Percentiles rank a stretch among this genome's conserved stretches.
Conservation (phyloP, 2,888 invertebrate genomes). For the Cryptosula pallasiana region DNA sequence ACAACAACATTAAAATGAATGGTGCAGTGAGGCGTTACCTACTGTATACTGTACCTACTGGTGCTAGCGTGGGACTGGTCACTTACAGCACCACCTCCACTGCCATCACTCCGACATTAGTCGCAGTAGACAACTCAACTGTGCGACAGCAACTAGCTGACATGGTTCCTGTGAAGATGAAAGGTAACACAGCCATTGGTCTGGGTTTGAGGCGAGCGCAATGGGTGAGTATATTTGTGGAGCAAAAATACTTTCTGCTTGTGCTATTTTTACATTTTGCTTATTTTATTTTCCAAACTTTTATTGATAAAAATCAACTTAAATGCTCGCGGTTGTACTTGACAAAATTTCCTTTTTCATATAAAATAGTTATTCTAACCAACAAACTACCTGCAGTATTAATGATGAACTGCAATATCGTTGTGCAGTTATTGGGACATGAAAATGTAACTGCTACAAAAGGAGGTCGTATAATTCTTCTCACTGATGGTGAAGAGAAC, state of each 20-base stretch:
- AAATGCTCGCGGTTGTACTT: too few relatives aligned
- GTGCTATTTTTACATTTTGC: too few relatives aligned
- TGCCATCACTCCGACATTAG: background rate
- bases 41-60: slow-evolving; percentile 4
- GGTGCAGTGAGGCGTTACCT: background rate
- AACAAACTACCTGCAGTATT: too few relatives aligned
- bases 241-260: too few relatives aligned
- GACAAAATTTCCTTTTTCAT: too few relatives aligned
- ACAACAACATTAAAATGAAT: slow-evolving; percentile 5
- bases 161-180: background rate
- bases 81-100: slow-evolving; percentile 13
- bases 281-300: too few relatives aligned
- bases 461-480: slow-evolving; percentile 3
- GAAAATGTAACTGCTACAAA: background rate
- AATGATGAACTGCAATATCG: too few relatives aligned
- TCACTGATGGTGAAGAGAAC: slow-evolving; percentile 21
- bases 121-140: background rate
- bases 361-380: too few relatives aligned
- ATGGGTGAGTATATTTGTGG: background rate
- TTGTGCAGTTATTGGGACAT: too few relatives aligned
- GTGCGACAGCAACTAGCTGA: background rate
- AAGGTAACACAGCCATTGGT: slow-evolving; percentile 16
- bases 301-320: too few relatives aligned
- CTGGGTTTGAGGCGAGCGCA: background rate
- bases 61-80: slow-evolving; percentile 18